Evolutionary conservation across 2,888 invertebrate genomes (phyloP).

Genomic region (Caenorhabditis plicata): DNA sequence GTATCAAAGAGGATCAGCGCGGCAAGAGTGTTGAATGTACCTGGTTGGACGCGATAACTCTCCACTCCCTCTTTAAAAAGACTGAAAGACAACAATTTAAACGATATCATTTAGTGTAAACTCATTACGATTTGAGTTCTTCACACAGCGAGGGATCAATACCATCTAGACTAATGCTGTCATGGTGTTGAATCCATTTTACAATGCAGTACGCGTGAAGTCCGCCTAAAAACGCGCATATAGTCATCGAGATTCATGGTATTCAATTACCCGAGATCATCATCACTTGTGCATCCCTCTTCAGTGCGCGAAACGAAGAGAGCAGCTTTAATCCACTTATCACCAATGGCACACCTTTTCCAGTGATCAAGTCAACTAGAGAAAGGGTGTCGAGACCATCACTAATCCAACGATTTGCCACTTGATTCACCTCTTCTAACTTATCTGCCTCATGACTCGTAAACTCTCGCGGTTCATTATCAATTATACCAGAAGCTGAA

Average conservation of each 20-base stretch:
- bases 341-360: conserved; percentile 5
- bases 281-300: conserved; percentile 1
- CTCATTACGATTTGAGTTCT: background rate
- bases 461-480: conserved; percentile 14
- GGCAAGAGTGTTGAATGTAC: conserved; percentile 27
- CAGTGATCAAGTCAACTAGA: conserved; percentile 11
- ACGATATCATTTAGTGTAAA: background rate
- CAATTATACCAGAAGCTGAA: background rate
- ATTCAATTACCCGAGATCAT: conserved; percentile 10
- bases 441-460: conserved; percentile 18
- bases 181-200: conserved; percentile 31
- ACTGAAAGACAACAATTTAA: conserved; percentile 3
- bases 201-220: conserved; percentile 23
- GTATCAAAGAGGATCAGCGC: conserved; percentile 4
- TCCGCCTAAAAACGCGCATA: conserved; percentile 6
- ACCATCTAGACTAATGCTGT: conserved; percentile 13
- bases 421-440: conserved; percentile 20
- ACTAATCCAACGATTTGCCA: conserved; percentile 16
- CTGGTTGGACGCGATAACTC: conserved; percentile 21
- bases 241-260: background rate
- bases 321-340: conserved; percentile 12
- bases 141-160: background rate
- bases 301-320: conserved; percentile 11
- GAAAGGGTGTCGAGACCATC: conserved; percentile 10
- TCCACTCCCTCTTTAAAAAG: conserved; percentile 6